Evolutionary conservation across 2,888 invertebrate genomes (phyloP).

Genomic region (Yponomeuta sedellus): DNA sequence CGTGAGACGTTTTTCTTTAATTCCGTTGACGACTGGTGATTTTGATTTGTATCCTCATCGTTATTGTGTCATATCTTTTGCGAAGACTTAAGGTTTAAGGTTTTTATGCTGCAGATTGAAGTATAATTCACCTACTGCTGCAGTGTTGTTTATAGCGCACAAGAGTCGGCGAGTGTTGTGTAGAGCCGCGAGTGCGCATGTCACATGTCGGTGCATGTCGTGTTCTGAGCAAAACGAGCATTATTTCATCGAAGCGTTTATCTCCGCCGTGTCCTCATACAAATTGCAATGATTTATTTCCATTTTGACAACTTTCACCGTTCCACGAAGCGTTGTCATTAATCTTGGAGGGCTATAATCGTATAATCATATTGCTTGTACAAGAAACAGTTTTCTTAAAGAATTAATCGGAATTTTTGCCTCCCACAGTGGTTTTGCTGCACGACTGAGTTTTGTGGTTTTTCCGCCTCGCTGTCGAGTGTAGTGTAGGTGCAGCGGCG

Average conservation of each 20-base stretch:
- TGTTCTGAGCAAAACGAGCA: constrained; percentile 35
- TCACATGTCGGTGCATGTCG: constrained; percentile 19
- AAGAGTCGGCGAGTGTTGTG: neutral
- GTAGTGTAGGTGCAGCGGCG: constrained; percentile 40
- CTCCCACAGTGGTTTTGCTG: neutral
- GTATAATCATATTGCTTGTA: constrained; percentile 24
- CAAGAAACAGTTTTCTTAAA: constrained; percentile 2
- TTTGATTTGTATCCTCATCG: neutral
- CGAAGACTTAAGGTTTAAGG: neutral
- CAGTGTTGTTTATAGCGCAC: neutral
- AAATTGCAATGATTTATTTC: constrained; percentile 60
- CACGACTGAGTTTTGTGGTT: neutral
- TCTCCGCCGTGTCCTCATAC: constrained; percentile 50
- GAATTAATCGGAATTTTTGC: neutral
- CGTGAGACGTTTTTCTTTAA: too few species aligned
- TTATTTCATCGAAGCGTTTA: constrained; percentile 58
- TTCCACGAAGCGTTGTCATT: constrained; percentile 51
- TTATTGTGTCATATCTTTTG: neutral
- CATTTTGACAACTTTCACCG: constrained; percentile 52
- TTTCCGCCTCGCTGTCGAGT: neutral
- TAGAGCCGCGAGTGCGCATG: constrained; percentile 12
- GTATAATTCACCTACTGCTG: neutral
- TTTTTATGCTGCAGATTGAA: neutral
- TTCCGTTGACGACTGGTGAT: too few species aligned
- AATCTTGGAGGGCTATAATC: constrained; percentile 48